Evolutionary conservation across 1,140 invertebrate genomes (phyloP).

Genomic region (Drosophila bifasciata): DNA sequence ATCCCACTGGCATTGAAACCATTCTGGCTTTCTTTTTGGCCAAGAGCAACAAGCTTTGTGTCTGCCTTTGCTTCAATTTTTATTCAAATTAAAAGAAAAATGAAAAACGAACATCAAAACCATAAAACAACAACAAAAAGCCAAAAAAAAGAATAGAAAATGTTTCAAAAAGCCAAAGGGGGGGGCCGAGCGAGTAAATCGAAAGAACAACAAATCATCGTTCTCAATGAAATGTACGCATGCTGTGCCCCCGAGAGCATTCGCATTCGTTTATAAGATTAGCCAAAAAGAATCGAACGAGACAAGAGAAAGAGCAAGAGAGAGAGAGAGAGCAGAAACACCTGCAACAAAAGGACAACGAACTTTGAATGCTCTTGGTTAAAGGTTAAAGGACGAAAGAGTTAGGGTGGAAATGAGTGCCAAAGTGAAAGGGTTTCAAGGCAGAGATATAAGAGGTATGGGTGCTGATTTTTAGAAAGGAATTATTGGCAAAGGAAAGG

Average conservation of each 20-base stretch:
- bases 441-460: no score
- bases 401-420: no score
- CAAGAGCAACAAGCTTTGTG: slow-evolving; percentile 79
- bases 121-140: slow-evolving; percentile 32
- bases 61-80: slow-evolving; percentile 67
- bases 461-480: no score
- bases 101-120: slow-evolving; percentile 21
- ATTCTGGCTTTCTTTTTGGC: slow-evolving; percentile 31
- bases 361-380: slow-evolving; percentile 30
- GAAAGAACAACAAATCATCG: slow-evolving; percentile 76
- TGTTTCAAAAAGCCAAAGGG: slow-evolving; percentile 71
- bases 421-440: no score
- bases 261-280: slow-evolving; percentile 69
- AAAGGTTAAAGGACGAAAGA: neutral
- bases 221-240: slow-evolving; percentile 76
- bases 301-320: neutral
- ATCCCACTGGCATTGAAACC: slow-evolving; percentile 78
- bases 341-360: slow-evolving; percentile 19
- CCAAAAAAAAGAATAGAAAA: slow-evolving; percentile 53
- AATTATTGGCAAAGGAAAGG: no score
- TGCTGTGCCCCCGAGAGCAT: slow-evolving; percentile 42
- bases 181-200: slow-evolving; percentile 61
- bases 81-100: slow-evolving; percentile 74
- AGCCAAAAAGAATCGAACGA: slow-evolving; percentile 38
- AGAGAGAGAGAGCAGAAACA: neutral